Evolutionary conservation across 92 coral and sea anemone species (phyloP).

Genomic region (Hydrozoanthus gracilis): DNA sequence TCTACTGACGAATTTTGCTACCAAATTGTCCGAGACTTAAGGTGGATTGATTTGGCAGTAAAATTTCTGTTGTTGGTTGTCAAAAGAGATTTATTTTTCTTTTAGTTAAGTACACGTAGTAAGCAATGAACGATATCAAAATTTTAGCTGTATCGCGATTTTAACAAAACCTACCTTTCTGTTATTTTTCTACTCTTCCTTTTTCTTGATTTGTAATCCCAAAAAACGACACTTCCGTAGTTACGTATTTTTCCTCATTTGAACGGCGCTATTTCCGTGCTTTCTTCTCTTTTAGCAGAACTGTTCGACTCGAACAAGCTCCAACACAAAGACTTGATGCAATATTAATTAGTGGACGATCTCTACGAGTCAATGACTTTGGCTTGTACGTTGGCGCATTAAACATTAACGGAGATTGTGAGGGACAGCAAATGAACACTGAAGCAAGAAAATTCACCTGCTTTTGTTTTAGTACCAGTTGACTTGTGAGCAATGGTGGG

Average conservation of each 20-base stretch:
- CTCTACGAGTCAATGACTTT: slow-evolving; percentile 25
- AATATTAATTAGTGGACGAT: slow-evolving; percentile 34
- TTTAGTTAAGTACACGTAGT: slow-evolving; percentile 28
- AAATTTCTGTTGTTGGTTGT: too few relatives aligned
- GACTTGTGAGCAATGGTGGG: slow-evolving; percentile 42
- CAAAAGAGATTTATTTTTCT: background rate
- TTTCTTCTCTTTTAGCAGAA: slow-evolving; percentile 3
- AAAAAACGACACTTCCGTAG: background rate
- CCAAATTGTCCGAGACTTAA: too few relatives aligned
- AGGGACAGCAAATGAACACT: slow-evolving; percentile 40
- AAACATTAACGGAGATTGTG: slow-evolving; percentile 29
- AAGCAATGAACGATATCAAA: background rate
- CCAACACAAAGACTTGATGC: slow-evolving; percentile 43
- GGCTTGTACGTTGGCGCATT: slow-evolving; percentile 39
- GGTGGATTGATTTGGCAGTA: too few relatives aligned
- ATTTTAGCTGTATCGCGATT: background rate
- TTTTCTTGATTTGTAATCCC: background rate
- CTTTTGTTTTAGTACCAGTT: slow-evolving; percentile 13
- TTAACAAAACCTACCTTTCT: slow-evolving; percentile 26
- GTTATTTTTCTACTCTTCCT: background rate
- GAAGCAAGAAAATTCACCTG: slow-evolving; percentile 43
- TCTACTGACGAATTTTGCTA: background rate
- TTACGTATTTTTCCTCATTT: slow-evolving; percentile 25
- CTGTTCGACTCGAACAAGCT: slow-evolving; percentile 29
- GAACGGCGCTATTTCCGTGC: slow-evolving; percentile 39